Percentiles rank a stretch among this genome's conserved stretches.
These are phyloP conservation scores for Amphiprion ocellaris DNA, from an alignment of 2,113 vertebrate species.

Conservation along the genomic window DNA sequence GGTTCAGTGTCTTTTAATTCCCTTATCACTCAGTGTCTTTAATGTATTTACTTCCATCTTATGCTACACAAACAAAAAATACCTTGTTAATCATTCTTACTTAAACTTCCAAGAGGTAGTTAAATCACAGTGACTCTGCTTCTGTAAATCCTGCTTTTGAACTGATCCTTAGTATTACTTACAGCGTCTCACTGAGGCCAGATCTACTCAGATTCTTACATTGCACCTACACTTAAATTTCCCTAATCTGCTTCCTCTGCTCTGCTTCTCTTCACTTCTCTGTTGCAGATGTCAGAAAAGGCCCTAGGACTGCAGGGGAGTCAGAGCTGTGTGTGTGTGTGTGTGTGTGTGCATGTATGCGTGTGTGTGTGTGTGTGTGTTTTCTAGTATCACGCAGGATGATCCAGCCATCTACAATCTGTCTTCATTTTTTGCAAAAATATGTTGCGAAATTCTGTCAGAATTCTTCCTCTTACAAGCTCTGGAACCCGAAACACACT, in stretches of 20 bases:
- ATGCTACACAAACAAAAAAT: too few species aligned
- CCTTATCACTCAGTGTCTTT: too few species aligned
- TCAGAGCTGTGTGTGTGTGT: background rate
- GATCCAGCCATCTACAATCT: background rate
- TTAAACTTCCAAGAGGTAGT: background rate
- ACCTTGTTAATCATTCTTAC: too few species aligned
- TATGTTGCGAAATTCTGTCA: background rate
- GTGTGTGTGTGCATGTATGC: too few species aligned
- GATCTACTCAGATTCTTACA: slow-evolving; percentile 26
- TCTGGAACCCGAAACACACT: background rate
- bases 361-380: slow-evolving; percentile 2
- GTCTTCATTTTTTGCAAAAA: background rate
- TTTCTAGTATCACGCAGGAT: slow-evolving; percentile 13
- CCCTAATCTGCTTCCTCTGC: slow-evolving; percentile 63
- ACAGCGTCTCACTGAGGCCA: background rate
- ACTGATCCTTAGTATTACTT: slow-evolving; percentile 15
- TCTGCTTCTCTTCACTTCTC: slow-evolving; percentile 54
- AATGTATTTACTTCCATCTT: too few species aligned
- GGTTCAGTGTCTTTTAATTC: too few species aligned
- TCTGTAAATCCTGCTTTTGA: background rate
- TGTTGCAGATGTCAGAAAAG: slow-evolving; percentile 41
- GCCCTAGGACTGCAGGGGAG: slow-evolving; percentile 25
- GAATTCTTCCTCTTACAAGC: background rate
- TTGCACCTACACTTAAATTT: slow-evolving; percentile 27
- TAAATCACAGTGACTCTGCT: background rate